Evolutionary conservation across 1,140 invertebrate genomes (phyloP).

Genomic region (Latrodectus geometricus): DNA sequence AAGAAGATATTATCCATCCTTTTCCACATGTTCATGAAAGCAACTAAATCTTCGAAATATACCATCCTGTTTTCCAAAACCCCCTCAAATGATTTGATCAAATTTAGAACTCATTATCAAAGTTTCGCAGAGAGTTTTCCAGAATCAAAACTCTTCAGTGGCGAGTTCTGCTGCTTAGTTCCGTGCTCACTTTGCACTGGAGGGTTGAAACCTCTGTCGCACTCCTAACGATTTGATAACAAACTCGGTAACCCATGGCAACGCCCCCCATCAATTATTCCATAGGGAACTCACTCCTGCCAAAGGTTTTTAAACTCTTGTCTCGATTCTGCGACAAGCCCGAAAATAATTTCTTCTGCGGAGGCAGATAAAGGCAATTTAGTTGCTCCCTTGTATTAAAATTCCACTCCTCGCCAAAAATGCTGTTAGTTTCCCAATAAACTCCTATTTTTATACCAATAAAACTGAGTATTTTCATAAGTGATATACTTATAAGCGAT

Average conservation of each 20-base stretch:
- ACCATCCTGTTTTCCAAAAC: neutral
- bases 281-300: neutral
- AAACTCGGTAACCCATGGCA: constrained; percentile 55
- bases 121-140: constrained; percentile 1
- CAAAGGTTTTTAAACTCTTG: constrained; percentile 15
- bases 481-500: too few species aligned
- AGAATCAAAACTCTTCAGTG: constrained; percentile 1
- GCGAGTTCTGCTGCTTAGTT: neutral
- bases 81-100: constrained; percentile 36
- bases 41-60: too few species aligned
- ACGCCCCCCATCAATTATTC: constrained; percentile 33
- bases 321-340: constrained; percentile 38
- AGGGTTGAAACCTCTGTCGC: neutral
- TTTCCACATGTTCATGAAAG: too few species aligned
- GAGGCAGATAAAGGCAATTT: too few species aligned
- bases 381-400: too few species aligned
- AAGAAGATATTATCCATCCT: too few species aligned
- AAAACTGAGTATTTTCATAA: too few species aligned
- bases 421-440: too few species aligned
- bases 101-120: constrained; percentile 30
- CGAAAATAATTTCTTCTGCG: constrained; percentile 6
- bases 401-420: too few species aligned
- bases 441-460: too few species aligned
- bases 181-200: neutral
- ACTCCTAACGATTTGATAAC: constrained; percentile 36